Base-by-base conservation (phyloP, 2,113 vertebrate genomes). In the Leiothrix lutea region DNA sequence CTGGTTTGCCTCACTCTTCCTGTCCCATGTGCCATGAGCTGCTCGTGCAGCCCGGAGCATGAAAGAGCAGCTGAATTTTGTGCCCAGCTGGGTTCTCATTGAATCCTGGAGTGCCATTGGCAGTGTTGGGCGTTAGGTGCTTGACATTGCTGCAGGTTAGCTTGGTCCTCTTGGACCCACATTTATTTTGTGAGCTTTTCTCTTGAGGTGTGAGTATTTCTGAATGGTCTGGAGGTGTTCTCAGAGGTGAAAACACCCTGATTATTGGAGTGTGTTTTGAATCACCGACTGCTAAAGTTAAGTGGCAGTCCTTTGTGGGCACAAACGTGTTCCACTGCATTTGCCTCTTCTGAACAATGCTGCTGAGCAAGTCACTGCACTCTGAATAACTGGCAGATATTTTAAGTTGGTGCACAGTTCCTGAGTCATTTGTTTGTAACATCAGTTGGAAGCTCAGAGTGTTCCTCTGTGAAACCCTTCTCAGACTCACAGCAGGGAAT, bases 381-480 rank as follows among this genome's bases (percentile, higher is more conserved):
- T 92, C 82, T 36, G 50, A 86, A 80, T 79, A 88, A 81, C 45
- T 75, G 77, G 33, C 56, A 72, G 87, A 23, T 61, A 80, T 94
- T 95, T 96, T 92, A 88, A 94, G 95, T 91, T 72, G 23, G 54
- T 57, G 79, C 87, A 70, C 82, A 83, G 54, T 17, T 88, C 72
- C 88, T 36, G 75, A 61, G 62, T 95, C 69, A 79, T 95, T 96
- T 83, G 69, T 91, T 81, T 93, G 64, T 84, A 67, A 64, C 38
- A 47, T 84, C 94, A 90, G 2, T 79, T 86, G 92, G 74, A 85
- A 69, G 75, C 83, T 95, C 65, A 35, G 77, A 75, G 47, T 14
- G 3, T 53, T 93, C 80, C 66, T 94, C 7, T 77, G 31, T 44
- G 78, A 91, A 88, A 42, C 29, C 23, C 62, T 72, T 36, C 75